Evolutionary conservation across 2,797 vertebrate species (phyloP).

Genomic region (Cryptoblepharus egeriae): DNA sequence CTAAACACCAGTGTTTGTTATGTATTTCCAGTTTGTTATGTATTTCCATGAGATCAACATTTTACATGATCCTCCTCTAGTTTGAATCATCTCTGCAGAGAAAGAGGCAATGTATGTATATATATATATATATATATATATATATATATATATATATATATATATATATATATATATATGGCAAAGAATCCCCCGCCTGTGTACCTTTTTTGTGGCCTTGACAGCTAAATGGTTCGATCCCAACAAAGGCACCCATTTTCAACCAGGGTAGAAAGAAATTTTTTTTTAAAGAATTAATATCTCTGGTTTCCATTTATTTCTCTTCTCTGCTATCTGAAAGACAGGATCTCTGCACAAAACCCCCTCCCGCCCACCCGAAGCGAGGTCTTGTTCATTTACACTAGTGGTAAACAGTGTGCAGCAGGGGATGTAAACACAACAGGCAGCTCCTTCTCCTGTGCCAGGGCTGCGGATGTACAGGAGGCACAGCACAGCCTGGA

Average conservation of each 20-base stretch:
- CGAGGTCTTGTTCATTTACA: constrained; percentile 4
- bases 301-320: background rate
- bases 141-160: background rate
- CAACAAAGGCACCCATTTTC: background rate
- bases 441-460: constrained; percentile 26
- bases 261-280: too few species aligned
- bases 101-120: too few species aligned
- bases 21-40: background rate
- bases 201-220: background rate
- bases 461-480: constrained; percentile 35
- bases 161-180: background rate
- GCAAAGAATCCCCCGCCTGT: background rate
- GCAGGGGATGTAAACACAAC: constrained; percentile 7
- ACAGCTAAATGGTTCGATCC: background rate
- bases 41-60: background rate
- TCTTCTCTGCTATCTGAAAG: background rate
- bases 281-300: too few species aligned
- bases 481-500: background rate
- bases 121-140: too few species aligned
- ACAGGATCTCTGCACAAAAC: background rate
- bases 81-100: background rate
- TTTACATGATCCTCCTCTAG: background rate
- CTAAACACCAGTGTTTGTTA: background rate
- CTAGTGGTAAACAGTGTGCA: background rate
- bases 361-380: background rate